These are phyloP conservation scores for Sarcophilus harrisii DNA, from an alignment of 2,797 vertebrate genomes.

Conservation along the genomic window DNA sequence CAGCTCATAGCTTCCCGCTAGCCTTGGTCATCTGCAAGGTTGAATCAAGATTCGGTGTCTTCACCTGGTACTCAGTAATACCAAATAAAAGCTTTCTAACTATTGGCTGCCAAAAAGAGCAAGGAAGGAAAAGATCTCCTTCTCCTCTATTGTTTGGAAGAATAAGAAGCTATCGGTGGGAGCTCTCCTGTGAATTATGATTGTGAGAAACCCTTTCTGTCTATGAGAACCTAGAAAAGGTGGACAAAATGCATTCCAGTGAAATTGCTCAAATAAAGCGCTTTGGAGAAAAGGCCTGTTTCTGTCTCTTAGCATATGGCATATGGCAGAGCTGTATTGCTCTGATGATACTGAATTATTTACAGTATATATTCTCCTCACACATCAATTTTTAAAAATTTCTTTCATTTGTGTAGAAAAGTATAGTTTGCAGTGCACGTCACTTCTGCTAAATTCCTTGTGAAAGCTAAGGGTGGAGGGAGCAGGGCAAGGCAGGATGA, in stretches of 20 bases:
- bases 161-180: not conserved
- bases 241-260: conserved; percentile 55
- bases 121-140: conserved; percentile 44
- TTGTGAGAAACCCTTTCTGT: conserved; percentile 50
- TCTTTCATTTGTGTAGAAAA: not conserved
- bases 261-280: conserved; percentile 44
- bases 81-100: not conserved
- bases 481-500: not conserved
- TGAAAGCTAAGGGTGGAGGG: conserved; percentile 12
- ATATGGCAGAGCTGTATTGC: conserved; percentile 28
- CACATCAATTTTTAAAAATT: not conserved
- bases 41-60: conserved; percentile 43
- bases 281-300: conserved; percentile 62
- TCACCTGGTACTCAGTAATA: not conserved
- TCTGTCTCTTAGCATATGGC: conserved; percentile 16
- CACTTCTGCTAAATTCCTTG: conserved; percentile 28
- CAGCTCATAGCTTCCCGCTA: conserved; percentile 38
- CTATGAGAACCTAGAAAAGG: conserved; percentile 52
- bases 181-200: conserved; percentile 37
- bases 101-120: not conserved
- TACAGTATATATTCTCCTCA: not conserved
- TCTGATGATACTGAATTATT: conserved; percentile 50
- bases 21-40: conserved; percentile 24
- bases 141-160: conserved; percentile 50
- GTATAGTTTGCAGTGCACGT: not conserved